These are phyloP conservation scores for Trogon melanurus DNA, from an alignment of 2,113 vertebrate species.

Conservation along the genomic window DNA sequence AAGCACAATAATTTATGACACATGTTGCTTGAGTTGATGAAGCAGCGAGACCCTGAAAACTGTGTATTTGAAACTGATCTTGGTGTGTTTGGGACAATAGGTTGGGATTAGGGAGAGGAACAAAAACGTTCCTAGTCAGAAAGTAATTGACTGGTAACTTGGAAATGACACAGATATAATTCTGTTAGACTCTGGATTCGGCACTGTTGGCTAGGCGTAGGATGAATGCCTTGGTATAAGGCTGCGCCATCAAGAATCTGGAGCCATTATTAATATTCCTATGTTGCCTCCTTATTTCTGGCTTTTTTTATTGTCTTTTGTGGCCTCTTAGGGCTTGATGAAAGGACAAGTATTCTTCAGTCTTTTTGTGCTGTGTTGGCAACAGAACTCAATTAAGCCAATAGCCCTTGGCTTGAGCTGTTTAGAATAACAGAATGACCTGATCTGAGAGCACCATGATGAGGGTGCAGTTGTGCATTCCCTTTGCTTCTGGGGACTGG, in stretches of 20 bases:
- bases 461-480: background rate
- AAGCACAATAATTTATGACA: slow-evolving; percentile 66
- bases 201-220: background rate
- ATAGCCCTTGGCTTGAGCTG: background rate
- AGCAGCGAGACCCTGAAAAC: slow-evolving; percentile 59
- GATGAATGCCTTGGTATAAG: background rate
- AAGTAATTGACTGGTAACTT: background rate
- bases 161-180: background rate
- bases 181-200: background rate
- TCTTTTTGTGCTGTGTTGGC: background rate
- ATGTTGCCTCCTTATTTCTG: background rate
- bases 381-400: background rate
- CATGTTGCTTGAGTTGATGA: slow-evolving; percentile 72
- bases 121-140: background rate
- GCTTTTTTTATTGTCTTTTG: background rate
- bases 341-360: background rate
- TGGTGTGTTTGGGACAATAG: slow-evolving; percentile 54
- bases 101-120: background rate
- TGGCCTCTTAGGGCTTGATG: background rate
- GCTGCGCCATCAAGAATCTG: background rate
- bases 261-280: background rate
- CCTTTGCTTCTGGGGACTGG: background rate
- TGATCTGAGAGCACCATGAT: no score
- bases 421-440: background rate
- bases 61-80: slow-evolving; percentile 66